Percentiles rank a stretch among this genome's conserved stretches.
phyloP scores from a whole-genome alignment of 2,797 vertebrate species.

The Paratrypauchen microcephalus region DNA sequence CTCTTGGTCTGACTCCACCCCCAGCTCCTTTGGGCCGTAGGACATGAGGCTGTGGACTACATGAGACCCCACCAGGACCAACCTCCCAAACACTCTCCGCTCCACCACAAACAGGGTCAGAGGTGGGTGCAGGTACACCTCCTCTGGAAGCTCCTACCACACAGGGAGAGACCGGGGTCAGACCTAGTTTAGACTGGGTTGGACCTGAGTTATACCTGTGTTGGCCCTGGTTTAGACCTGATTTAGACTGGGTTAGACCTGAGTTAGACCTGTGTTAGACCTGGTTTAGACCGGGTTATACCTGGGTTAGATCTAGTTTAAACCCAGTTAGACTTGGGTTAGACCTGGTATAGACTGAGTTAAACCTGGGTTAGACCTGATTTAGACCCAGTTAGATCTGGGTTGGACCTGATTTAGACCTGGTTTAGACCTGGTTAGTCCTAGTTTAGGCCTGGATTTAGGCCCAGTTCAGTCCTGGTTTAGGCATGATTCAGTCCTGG shows the following conservation, averaged over 20 bases:
- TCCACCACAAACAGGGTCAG: conserved; percentile 91
- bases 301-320: neutral
- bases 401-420: neutral
- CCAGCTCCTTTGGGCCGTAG: conserved; percentile 77
- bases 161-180: neutral
- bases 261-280: neutral
- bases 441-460: neutral
- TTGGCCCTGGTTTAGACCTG: neutral
- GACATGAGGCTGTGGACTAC: conserved; percentile 85
- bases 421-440: neutral
- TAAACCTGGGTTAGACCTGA: neutral
- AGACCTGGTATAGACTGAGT: neutral
- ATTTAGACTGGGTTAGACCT: neutral
- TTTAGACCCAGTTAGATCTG: neutral
- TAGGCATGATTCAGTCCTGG: neutral
- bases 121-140: conserved; percentile 90
- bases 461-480: neutral
- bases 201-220: neutral
- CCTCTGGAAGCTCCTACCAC: conserved; percentile 87
- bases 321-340: no score
- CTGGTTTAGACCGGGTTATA: neutral
- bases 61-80: conserved; percentile 86
- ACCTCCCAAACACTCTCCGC: conserved; percentile 85
- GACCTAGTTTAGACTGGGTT: neutral
- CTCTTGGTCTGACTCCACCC: conserved; percentile 75